Conservation (phyloP, 2,113 vertebrate species). For the Xenus cinereus region DNA sequence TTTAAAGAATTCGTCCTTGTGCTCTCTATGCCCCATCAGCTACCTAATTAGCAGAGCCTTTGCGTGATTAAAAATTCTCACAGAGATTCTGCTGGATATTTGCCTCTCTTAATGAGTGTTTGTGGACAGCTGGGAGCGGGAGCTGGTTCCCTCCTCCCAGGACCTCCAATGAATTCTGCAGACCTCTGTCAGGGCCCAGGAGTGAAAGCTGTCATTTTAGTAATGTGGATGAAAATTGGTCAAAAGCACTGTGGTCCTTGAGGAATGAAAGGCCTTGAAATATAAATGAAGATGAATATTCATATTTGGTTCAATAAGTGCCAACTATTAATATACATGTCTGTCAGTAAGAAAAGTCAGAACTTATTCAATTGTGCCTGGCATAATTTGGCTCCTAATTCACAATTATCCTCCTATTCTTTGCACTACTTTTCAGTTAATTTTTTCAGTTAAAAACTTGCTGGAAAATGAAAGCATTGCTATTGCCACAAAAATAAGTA, state of each 20-base stretch:
- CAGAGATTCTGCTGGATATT: constrained; percentile 98
- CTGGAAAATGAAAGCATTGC: neutral
- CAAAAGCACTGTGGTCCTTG: constrained; percentile 85
- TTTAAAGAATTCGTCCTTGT: constrained; percentile 99
- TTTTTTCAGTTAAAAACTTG: constrained; percentile 11
- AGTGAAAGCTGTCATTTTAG: constrained; percentile 97
- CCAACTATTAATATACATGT: constrained; percentile 99
- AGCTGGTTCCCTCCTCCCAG: constrained; percentile 81
- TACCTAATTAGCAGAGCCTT: constrained; percentile 99
- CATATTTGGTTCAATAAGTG: constrained; percentile 96
- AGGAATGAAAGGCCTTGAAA: constrained; percentile 97
- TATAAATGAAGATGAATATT: constrained; percentile 99
- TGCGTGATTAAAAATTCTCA: constrained; percentile 99
- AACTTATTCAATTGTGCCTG: constrained; percentile 78
- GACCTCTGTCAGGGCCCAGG: constrained; percentile 98
- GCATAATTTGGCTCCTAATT: constrained; percentile 89
- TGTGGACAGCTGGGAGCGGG: constrained; percentile 99
- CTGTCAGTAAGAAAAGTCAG: constrained; percentile 88
- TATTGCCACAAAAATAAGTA: neutral
- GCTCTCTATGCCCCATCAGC: constrained; percentile 99
- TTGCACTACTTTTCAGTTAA: constrained; percentile 48
- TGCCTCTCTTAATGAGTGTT: constrained; percentile 99
- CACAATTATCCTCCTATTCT: constrained; percentile 87
- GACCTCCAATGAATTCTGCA: constrained; percentile 91
- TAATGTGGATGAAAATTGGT: constrained; percentile 96